phyloP scores from a whole-genome alignment of 2,888 invertebrate species.

The Xanthorhoe spadicearia region DNA sequence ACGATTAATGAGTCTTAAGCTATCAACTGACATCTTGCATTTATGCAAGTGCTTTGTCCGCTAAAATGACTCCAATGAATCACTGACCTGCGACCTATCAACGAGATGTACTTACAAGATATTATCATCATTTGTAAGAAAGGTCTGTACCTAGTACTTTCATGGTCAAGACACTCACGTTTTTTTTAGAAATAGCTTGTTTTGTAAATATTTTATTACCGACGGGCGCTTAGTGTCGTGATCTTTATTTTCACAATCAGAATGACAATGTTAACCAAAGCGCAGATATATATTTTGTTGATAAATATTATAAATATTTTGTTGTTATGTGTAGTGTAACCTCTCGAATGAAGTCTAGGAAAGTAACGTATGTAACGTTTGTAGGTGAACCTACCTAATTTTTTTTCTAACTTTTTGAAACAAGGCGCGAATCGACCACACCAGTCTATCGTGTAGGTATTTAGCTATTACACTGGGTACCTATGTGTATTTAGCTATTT shows the following conservation, averaged over 20 bases:
- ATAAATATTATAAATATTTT: neutral
- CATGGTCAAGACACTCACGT: conserved; percentile 36
- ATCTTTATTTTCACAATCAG: neutral
- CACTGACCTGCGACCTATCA: conserved; percentile 42
- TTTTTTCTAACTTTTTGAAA: no score
- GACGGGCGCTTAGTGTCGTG: neutral
- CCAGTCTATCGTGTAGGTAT: no score
- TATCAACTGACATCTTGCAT: conserved; percentile 22
- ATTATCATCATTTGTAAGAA: conserved; percentile 22
- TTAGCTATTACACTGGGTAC: no score
- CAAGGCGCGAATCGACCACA: no score
- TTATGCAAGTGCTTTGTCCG: conserved; percentile 34
- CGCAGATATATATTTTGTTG: neutral
- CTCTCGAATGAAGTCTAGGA: no score
- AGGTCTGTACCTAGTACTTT: conserved; percentile 9
- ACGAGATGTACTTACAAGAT: conserved; percentile 28
- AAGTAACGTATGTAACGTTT: no score
- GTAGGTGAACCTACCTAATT: no score
- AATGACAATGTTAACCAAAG: neutral
- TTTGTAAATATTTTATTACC: neutral
- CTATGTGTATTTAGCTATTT: neutral
- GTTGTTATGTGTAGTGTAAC: neutral
- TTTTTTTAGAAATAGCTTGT: conserved; percentile 11
- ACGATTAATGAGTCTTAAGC: conserved; percentile 3
- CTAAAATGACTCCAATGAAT: conserved; percentile 36